Evolutionary conservation across 2,888 invertebrate species (phyloP), one percentile per base, ranked within the genome.

Genomic region (Erebia palarica): DNA sequence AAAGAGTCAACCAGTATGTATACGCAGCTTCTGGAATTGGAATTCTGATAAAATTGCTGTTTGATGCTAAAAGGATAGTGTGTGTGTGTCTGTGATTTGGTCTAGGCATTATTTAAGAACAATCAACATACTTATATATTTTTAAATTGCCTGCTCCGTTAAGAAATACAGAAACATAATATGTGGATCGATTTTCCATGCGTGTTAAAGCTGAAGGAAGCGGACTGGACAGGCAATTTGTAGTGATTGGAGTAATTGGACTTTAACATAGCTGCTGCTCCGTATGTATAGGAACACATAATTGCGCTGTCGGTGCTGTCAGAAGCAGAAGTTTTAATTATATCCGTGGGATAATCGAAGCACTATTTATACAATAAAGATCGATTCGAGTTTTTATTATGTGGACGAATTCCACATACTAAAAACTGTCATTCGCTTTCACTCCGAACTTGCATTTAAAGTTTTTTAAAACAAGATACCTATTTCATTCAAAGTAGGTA

Each of bases 131-230:
- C 5, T 14, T n/a, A n/a, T 10, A 13, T 47, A 47, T 8, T 47
- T 55, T 55, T 10, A 18, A 18, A 18, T 51, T 51, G 14, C 51
- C 51, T 55, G 16, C 18, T 16, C 55, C 3, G 16, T 11, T 18
- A 55, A 55, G 55, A 11, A 55, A 55, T 16, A 55, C 55, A 4
- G 10, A 1, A 55, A n/a, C 44, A 21, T 13, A 44, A 53, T 42
- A 10, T 67, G 67, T 67, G 59, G 11, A 73, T 73, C 73, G 71
- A 75, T 75, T 72, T 65, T 73, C 71, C 69, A 71, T 75, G 75
- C 75, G 73, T 75, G 75, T 73, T 72, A 67, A 67, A 72, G 71
- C 71, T 73, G 69, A 71, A 73, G 73, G 71, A 73, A 69, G 73
- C 68, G 64, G 64, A 71, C 68, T 59, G 67, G 72, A 75, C 73